These are phyloP conservation scores for Porites lutea DNA, from an alignment of 64 coral and sea anemone genomes.

Conservation along the genomic window DNA sequence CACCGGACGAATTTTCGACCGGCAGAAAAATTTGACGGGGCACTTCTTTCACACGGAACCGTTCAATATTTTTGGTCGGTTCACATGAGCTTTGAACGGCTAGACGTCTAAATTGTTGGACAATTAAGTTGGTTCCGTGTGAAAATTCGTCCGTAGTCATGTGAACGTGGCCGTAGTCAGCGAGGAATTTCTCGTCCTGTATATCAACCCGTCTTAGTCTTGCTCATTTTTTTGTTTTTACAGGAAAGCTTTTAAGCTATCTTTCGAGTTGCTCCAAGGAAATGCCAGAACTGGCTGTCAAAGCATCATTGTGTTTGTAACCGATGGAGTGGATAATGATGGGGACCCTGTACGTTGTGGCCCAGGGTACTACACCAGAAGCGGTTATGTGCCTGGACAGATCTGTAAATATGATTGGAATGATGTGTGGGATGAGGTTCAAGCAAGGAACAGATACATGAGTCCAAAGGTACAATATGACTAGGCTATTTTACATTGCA, in stretches of 20 bases:
- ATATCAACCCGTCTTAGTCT: no score
- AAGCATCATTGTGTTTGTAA: constrained; percentile 97
- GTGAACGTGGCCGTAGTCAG: no score
- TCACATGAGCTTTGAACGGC: no score
- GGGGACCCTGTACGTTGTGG: constrained; percentile 93
- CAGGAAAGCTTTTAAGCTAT: constrained; percentile 90
- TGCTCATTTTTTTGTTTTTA: background rate
- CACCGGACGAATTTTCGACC: no score
- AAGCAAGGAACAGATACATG: constrained; percentile 79
- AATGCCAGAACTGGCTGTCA: constrained; percentile 90
- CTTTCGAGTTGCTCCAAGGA: constrained; percentile 86
- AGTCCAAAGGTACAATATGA: constrained; percentile 39
- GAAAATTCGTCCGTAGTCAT: no score
- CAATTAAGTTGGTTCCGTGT: no score
- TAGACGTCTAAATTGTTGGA: no score
- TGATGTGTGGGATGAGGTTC: constrained; percentile 93
- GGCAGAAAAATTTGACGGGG: no score
- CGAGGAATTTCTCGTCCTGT: no score
- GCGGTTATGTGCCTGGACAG: constrained; percentile 96
- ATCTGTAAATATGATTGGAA: constrained; percentile 95
- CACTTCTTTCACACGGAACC: no score
- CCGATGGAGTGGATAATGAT: constrained; percentile 92
- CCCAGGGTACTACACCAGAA: constrained; percentile 92
- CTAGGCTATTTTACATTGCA: background rate
- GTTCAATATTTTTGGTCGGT: no score